phyloP scores from a whole-genome alignment of 2,113 vertebrate species.

The Propithecus coquereli region DNA sequence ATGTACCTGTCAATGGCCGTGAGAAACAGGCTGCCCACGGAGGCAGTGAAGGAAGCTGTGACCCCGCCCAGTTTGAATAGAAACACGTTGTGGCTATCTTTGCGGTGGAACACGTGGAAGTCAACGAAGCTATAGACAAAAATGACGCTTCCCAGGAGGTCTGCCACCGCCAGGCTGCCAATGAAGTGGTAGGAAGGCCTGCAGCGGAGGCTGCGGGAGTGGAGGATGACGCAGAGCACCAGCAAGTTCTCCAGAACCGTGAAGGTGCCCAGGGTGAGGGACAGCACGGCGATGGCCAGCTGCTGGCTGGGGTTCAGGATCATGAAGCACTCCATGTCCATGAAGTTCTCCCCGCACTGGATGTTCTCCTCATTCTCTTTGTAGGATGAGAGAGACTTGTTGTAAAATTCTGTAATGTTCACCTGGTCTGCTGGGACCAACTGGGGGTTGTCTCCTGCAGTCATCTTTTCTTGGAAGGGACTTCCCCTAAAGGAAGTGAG shows the following conservation, averaged over 20 bases:
- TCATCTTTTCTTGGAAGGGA: conserved; percentile 93
- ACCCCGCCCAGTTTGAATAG: conserved; percentile 98
- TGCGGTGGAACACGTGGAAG: conserved; percentile 98
- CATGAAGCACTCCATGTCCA: conserved; percentile 99
- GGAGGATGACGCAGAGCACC: conserved; percentile 95
- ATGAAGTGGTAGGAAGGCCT: conserved; percentile 99
- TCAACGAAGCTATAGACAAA: conserved; percentile 99
- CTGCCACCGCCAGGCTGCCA: conserved; percentile 95
- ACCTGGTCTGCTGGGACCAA: conserved; percentile 89
- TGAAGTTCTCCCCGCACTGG: conserved; percentile 98
- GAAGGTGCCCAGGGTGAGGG: conserved; percentile 96
- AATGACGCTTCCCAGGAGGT: conserved; percentile 97
- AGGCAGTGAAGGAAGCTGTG: conserved; percentile 97
- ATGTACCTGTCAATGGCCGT: conserved; percentile 99
- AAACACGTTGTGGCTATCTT: conserved; percentile 96
- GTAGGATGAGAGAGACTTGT: conserved; percentile 86
- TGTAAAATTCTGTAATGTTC: conserved; percentile 93
- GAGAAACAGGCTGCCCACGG: conserved; percentile 98
- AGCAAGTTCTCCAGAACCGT: conserved; percentile 97
- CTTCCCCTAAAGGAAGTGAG: conserved; percentile 94
- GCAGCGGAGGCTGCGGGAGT: conserved; percentile 95
- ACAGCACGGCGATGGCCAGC: conserved; percentile 94
- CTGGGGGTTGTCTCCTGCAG: conserved; percentile 89
- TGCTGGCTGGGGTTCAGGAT: conserved; percentile 98
- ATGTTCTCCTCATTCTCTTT: conserved; percentile 91